phyloP scores from a whole-genome alignment of 2,888 invertebrate species.

The Aspidapion aeneum region DNA sequence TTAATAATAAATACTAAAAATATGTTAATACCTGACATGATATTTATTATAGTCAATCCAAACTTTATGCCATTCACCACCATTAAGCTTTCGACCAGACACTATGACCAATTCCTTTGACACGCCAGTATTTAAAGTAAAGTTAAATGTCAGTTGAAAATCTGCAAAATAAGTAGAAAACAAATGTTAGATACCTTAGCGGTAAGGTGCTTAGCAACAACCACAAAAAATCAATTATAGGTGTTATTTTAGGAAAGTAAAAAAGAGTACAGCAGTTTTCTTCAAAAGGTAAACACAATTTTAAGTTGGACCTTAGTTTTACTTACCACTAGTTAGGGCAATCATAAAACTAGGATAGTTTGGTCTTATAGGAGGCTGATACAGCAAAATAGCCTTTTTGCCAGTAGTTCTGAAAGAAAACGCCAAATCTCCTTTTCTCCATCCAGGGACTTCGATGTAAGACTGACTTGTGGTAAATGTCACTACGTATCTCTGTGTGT shows the following conservation, averaged over 20 bases:
- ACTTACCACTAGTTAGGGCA: slow-evolving; percentile 73
- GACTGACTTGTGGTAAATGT: slow-evolving; percentile 92
- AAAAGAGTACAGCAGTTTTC: no score
- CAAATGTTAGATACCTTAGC: not conserved
- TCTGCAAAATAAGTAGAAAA: slow-evolving; percentile 54
- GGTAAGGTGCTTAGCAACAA: not conserved
- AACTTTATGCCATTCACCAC: slow-evolving; percentile 94
- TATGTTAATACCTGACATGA: slow-evolving; percentile 68
- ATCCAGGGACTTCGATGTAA: slow-evolving; percentile 89
- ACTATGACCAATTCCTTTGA: slow-evolving; percentile 79
- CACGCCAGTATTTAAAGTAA: slow-evolving; percentile 80
- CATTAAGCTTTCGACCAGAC: slow-evolving; percentile 78
- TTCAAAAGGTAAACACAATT: no score
- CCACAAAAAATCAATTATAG: no score
- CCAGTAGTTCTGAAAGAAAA: slow-evolving; percentile 92
- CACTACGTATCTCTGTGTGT: slow-evolving; percentile 89
- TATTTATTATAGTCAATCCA: slow-evolving; percentile 95
- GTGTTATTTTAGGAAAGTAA: no score
- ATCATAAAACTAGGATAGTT: slow-evolving; percentile 92
- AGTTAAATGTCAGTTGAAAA: slow-evolving; percentile 85
- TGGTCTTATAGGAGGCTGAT: slow-evolving; percentile 85
- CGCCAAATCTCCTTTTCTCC: slow-evolving; percentile 89
- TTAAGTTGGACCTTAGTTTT: no score
- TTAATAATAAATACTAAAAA: no score
- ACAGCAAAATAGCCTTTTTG: slow-evolving; percentile 82